A percentile compares a stretch with the other conserved stretches of the same genome.
Evolutionary conservation across 1,140 invertebrate genomes (phyloP).

Genomic region (Elymnias hypermnestra): DNA sequence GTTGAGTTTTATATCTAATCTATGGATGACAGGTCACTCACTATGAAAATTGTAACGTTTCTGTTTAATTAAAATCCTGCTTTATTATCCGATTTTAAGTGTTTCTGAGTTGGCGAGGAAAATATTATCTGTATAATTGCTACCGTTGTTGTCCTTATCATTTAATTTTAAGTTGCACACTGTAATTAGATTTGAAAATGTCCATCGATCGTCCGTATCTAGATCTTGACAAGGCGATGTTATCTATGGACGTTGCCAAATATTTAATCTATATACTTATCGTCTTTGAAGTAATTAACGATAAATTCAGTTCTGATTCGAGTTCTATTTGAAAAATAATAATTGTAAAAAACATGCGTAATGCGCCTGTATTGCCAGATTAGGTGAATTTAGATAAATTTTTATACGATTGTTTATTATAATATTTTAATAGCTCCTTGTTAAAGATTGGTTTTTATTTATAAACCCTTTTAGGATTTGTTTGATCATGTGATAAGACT

Average conservation of each 20-base stretch:
- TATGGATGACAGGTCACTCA: no score
- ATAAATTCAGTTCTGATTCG: conserved; percentile 19
- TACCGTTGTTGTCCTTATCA: background rate
- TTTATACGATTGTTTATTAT: background rate
- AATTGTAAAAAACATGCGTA: conserved; percentile 25
- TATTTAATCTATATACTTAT: conserved; percentile 22
- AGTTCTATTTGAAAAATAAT: conserved; percentile 9
- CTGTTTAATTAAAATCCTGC: no score
- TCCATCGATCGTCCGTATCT: conserved; percentile 21
- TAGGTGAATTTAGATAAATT: conserved; percentile 26
- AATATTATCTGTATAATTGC: no score
- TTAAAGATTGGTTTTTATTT: background rate
- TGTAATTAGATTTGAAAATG: conserved; percentile 14
- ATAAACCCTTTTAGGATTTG: background rate
- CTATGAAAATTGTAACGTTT: no score
- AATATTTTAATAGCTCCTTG: background rate
- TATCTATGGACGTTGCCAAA: conserved; percentile 19
- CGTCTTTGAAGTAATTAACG: conserved; percentile 23
- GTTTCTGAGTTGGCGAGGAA: no score
- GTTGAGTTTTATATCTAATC: no score
- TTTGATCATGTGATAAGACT: background rate
- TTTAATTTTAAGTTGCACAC: background rate
- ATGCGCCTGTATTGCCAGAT: conserved; percentile 29
- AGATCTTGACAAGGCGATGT: conserved; percentile 22
- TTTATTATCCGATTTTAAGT: no score